Conservation (phyloP, 2,888 invertebrate genomes). For the Pelosia muscerda region DNA sequence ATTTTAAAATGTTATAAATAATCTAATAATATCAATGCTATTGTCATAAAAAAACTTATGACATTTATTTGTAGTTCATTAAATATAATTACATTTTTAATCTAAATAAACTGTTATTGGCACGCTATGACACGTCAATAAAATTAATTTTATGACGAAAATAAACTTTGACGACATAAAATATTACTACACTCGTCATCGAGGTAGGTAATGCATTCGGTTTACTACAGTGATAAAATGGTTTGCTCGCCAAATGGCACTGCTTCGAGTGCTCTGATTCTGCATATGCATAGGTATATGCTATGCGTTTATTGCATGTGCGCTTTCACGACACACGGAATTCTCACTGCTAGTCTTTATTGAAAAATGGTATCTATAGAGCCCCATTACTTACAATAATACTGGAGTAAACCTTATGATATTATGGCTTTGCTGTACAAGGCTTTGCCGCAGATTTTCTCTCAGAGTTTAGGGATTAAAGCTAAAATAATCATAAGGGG, state of each 20-base stretch:
- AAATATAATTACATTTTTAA: neutral
- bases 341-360: neutral
- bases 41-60: neutral
- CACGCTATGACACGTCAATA: neutral
- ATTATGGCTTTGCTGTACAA: too few relatives aligned
- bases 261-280: neutral
- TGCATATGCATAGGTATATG: neutral
- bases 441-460: too few relatives aligned
- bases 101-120: neutral
- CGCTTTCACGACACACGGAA: neutral
- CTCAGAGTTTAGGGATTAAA: too few relatives aligned
- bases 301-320: neutral
- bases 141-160: neutral
- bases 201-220: neutral
- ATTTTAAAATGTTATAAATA: too few relatives aligned
- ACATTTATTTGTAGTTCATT: neutral
- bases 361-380: neutral
- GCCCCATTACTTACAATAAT: too few relatives aligned
- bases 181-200: neutral
- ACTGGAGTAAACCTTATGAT: too few relatives aligned
- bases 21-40: neutral
- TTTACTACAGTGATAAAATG: conserved; percentile 1
- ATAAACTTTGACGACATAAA: neutral
- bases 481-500: neutral
- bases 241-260: neutral